A percentile compares a stretch with the other conserved stretches of the same genome.
Conservation (phyloP, 2,113 vertebrate species). For the Lasiurus cinereus region DNA sequence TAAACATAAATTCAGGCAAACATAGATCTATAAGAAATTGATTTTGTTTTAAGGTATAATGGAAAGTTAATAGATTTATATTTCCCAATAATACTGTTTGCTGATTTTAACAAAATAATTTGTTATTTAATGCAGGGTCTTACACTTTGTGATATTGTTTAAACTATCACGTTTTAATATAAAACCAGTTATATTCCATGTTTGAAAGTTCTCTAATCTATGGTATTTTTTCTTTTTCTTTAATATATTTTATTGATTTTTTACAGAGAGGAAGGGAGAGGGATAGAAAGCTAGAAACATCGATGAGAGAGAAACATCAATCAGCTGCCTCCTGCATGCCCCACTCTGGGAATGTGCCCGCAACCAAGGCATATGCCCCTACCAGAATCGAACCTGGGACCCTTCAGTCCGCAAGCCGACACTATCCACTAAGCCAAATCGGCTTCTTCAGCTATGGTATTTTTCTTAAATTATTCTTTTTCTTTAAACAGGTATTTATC, state of each 20-base stretch:
- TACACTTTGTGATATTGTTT: not conserved
- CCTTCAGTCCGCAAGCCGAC: too few relatives aligned
- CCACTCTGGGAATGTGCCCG: too few relatives aligned
- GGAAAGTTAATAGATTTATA: not conserved
- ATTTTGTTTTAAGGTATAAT: not conserved
- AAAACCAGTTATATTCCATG: not conserved
- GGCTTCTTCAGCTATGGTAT: not conserved
- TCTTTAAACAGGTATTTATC: not conserved
- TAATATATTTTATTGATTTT: not conserved
- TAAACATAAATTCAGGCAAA: not conserved
- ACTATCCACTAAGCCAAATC: too few relatives aligned
- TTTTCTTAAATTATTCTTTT: not conserved
- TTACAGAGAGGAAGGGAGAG: too few relatives aligned
- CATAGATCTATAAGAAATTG: not conserved
- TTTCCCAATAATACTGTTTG: not conserved
- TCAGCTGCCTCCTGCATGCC: too few relatives aligned
- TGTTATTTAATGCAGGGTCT: not conserved
- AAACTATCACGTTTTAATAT: not conserved
- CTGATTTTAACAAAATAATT: not conserved
- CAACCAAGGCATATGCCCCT: too few relatives aligned
- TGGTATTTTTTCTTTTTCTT: not conserved
- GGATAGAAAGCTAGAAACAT: too few relatives aligned
- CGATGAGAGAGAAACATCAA: too few relatives aligned
- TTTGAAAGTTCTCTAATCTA: not conserved
- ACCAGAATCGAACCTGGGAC: too few relatives aligned